Conservation (phyloP, 2,797 vertebrate species). For the Pygocentrus nattereri region DNA sequence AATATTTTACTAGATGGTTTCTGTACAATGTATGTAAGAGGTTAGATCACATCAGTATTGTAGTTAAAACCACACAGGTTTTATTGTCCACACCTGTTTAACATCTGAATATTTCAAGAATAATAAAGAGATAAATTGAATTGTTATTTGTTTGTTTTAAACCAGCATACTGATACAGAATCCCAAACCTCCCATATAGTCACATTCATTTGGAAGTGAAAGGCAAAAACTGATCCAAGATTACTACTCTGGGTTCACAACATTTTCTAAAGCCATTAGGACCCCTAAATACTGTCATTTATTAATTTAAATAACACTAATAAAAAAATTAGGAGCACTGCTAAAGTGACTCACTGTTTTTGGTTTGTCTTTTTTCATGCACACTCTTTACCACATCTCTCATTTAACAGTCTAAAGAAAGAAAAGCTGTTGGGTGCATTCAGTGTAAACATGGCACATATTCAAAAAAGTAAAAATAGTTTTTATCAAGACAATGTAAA, state of each 20-base stretch:
- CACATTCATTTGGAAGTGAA: neutral
- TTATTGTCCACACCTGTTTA: neutral
- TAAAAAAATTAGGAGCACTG: neutral
- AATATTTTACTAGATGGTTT: neutral
- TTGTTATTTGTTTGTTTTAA: neutral
- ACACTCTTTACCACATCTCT: neutral
- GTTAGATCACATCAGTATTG: neutral
- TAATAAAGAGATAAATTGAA: neutral
- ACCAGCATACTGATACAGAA: neutral
- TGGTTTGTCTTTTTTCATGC: neutral
- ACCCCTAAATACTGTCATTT: neutral
- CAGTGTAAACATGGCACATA: conserved; percentile 1
- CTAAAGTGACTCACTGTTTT: neutral
- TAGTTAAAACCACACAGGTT: neutral
- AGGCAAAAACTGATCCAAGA: neutral
- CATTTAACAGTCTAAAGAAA: neutral
- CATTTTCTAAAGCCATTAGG: neutral
- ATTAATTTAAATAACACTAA: neutral
- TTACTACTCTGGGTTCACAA: neutral
- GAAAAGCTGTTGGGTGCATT: neutral
- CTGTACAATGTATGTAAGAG: neutral
- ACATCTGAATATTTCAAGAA: neutral
- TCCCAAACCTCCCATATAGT: neutral
- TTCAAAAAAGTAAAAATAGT: neutral
- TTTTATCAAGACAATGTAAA: neutral